phyloP scores from a whole-genome alignment of 2,113 vertebrate genomes.

The Propithecus coquereli region DNA sequence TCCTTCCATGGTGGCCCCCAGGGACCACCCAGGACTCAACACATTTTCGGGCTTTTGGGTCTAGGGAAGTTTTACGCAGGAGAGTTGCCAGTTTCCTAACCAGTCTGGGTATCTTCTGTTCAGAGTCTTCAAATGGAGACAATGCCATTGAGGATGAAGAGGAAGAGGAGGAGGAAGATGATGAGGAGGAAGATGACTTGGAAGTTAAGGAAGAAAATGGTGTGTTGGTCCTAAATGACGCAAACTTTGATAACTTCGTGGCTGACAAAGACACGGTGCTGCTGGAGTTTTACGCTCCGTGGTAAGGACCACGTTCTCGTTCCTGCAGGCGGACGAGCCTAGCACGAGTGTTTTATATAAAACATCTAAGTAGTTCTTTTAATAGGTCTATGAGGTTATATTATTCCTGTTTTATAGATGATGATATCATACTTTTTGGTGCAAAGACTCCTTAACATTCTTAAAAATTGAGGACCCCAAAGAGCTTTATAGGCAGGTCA shows the following conservation, averaged over 20 bases:
- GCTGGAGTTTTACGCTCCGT: slow-evolving; percentile 97
- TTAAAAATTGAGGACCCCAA: background rate
- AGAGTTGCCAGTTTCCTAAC: slow-evolving; percentile 2
- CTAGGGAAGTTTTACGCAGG: background rate
- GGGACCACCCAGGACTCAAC: background rate
- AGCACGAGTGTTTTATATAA: background rate
- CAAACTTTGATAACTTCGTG: slow-evolving; percentile 93
- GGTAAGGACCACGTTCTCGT: slow-evolving; percentile 78
- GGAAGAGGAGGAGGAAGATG: slow-evolving; percentile 70
- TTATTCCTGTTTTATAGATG: background rate
- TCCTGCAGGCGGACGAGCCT: rapidly evolving
- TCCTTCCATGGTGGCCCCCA: background rate
- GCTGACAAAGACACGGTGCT: slow-evolving; percentile 93
- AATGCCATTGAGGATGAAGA: slow-evolving; percentile 64
- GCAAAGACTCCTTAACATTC: background rate
- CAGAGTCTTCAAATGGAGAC: slow-evolving; percentile 74
- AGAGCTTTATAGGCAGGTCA: background rate
- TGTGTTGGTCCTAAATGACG: slow-evolving; percentile 90
- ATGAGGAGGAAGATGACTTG: slow-evolving; percentile 79
- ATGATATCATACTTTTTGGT: background rate
- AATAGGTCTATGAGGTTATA: background rate
- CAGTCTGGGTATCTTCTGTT: background rate
- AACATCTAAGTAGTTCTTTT: background rate
- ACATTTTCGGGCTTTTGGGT: background rate
- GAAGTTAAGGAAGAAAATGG: slow-evolving; percentile 96